Conservation (phyloP, 2,888 invertebrate species). For the Hypolimnas misippus region DNA sequence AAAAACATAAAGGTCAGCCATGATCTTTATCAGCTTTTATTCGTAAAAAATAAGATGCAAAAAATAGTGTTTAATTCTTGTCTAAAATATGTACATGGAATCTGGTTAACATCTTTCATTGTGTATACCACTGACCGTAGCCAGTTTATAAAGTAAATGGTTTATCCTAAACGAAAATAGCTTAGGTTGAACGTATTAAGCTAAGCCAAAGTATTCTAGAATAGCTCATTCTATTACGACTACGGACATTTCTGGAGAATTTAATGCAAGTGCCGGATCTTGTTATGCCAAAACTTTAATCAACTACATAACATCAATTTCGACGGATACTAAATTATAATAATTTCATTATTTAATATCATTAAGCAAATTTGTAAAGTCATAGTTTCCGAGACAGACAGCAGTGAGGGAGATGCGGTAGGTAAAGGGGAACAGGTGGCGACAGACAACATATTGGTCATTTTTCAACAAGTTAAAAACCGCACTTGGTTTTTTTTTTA, state of each 20-base stretch:
- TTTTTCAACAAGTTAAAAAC: too few relatives aligned
- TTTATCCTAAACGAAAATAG: conserved; percentile 14
- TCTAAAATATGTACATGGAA: too few relatives aligned
- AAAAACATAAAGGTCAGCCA: neutral
- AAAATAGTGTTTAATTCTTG: neutral
- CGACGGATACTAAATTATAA: too few relatives aligned
- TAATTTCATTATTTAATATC: too few relatives aligned
- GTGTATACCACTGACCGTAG: neutral
- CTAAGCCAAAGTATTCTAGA: neutral
- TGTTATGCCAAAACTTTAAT: too few relatives aligned
- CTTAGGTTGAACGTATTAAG: conserved; percentile 5
- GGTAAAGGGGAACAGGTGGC: too few relatives aligned
- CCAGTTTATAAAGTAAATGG: neutral
- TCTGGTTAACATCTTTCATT: neutral
- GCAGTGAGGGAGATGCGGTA: too few relatives aligned
- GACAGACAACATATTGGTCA: too few relatives aligned
- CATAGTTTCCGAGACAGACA: too few relatives aligned
- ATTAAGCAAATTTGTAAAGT: too few relatives aligned
- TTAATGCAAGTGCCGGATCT: neutral
- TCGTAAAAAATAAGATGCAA: neutral
- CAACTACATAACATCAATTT: too few relatives aligned
- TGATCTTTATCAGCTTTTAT: neutral
- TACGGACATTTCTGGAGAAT: neutral
- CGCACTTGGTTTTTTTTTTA: too few relatives aligned
- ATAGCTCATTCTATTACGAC: neutral